Evolutionary conservation across 2,888 invertebrate species (phyloP), one percentile per base, ranked within the genome.

Genomic region (Lathronympha strigana): DNA sequence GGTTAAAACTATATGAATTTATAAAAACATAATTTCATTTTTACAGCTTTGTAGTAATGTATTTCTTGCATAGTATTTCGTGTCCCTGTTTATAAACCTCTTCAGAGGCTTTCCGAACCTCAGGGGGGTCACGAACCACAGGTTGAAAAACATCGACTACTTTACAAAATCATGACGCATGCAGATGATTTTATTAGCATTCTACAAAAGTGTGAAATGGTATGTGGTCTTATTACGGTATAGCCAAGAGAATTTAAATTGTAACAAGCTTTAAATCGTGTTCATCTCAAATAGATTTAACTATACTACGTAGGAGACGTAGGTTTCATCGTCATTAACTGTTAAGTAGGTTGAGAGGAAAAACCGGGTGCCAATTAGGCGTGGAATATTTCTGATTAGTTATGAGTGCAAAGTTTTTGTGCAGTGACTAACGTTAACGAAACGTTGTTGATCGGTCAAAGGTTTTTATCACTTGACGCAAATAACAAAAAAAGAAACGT

Each of bases 281-380:
- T 40, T 40, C 40, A 40, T 19, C 17, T 40, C 17, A 40, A 17
- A 11, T 43, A 11, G 6, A 43, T 21, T 11, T 21, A 21, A 40
- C 40, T n/a, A 17, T 23, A 54, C 23, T 38, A 11, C 2, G 9
- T 53, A 38, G 33, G 15, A n/a, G 53, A 38, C 54, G 40, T 55
- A 28, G 17, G 5, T 25, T 0, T 0, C n/a, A 43, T 45, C 43
- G 57, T 57, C 31, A 45, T 31, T 15, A 28, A 15, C 3, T 6
- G 51, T 31, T 19, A 23, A 38, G 36, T n/a, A 19, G 2, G 17
- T 33, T 6, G 13, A 33, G 19, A 31, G 57, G 57, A 31, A 57
- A 57, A 57, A 45, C 45, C 57, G 57, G 57, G 57, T 17, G 28
- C 21, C 57, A 31, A 57, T 57, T 57, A 57, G 21, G 45, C 28